These are phyloP conservation scores for Arnoldichthys spilopterus DNA, from an alignment of 2,797 vertebrate species.

Conservation along the genomic window DNA sequence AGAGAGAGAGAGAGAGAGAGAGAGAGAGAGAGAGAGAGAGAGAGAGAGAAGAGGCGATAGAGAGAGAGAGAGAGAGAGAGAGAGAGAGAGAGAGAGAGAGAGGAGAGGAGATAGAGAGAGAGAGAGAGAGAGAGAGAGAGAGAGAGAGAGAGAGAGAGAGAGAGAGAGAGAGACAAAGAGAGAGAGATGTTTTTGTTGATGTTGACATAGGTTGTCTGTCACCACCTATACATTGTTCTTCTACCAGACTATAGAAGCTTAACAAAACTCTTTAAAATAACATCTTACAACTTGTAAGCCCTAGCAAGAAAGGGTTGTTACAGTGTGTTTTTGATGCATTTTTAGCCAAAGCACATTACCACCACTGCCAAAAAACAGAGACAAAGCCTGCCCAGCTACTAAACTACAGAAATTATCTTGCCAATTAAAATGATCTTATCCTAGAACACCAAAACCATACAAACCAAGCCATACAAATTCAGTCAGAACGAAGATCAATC, in stretches of 20 bases:
- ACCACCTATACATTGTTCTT: background rate
- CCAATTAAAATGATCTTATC: too few species aligned
- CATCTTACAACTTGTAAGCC: background rate
- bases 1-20: conserved; percentile 17
- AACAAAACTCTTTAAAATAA: background rate
- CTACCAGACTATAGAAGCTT: background rate
- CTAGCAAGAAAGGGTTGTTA: background rate
- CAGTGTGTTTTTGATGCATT: too few species aligned
- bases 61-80: background rate
- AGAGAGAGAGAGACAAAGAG: too few species aligned
- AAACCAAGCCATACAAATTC: too few species aligned
- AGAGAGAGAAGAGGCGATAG: background rate
- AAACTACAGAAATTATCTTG: too few species aligned
- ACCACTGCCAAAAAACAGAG: too few species aligned
- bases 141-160: background rate
- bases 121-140: background rate
- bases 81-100: background rate
- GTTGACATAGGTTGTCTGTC: background rate
- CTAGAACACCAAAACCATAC: too few species aligned
- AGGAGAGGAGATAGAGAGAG: too few species aligned
- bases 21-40: conserved; percentile 30
- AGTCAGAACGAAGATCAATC: too few species aligned
- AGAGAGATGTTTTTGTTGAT: background rate
- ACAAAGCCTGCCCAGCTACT: too few species aligned
- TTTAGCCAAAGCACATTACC: too few species aligned